Percentiles rank a stretch among this genome's conserved stretches.
Evolutionary conservation across 2,888 invertebrate genomes (phyloP).

Genomic region (Drosophila niveifrons): DNA sequence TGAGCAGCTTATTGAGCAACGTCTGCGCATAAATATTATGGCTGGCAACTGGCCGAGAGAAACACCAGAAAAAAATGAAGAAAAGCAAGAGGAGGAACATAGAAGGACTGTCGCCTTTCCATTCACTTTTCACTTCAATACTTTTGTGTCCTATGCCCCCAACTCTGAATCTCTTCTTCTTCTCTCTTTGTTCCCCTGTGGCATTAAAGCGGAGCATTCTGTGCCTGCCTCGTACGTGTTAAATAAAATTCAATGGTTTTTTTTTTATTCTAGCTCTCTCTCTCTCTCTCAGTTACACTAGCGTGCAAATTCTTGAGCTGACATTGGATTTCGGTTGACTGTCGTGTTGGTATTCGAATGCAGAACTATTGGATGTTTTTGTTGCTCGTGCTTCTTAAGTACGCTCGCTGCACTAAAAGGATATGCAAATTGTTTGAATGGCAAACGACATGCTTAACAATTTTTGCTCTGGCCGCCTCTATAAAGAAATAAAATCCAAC

Average conservation of each 20-base stretch:
- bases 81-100: slow-evolving; percentile 14
- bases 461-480: slow-evolving; percentile 41
- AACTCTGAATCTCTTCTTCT: background rate
- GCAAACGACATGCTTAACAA: slow-evolving; percentile 78
- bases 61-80: slow-evolving; percentile 10
- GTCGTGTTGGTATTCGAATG: slow-evolving; percentile 68
- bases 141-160: slow-evolving; percentile 26
- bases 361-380: slow-evolving; percentile 41
- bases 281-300: slow-evolving; percentile 17
- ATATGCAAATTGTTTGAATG: slow-evolving; percentile 81
- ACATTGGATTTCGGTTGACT: slow-evolving; percentile 81
- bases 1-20: slow-evolving; percentile 83
- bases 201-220: slow-evolving; percentile 48
- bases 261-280: slow-evolving; percentile 23
- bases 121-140: slow-evolving; percentile 63
- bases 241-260: slow-evolving; percentile 69
- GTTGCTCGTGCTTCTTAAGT: slow-evolving; percentile 69
- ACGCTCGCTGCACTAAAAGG: slow-evolving; percentile 75
- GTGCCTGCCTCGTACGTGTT: slow-evolving; percentile 68
- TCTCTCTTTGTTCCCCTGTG: slow-evolving; percentile 11
- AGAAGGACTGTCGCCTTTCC: slow-evolving; percentile 36
- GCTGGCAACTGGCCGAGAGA: slow-evolving; percentile 65
- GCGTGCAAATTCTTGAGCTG: slow-evolving; percentile 74
- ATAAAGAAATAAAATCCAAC: slow-evolving; percentile 54
- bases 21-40: slow-evolving; percentile 81